These are phyloP conservation scores for Eudemis profundana DNA, from an alignment of 2,888 invertebrate species.

Conservation along the genomic window DNA sequence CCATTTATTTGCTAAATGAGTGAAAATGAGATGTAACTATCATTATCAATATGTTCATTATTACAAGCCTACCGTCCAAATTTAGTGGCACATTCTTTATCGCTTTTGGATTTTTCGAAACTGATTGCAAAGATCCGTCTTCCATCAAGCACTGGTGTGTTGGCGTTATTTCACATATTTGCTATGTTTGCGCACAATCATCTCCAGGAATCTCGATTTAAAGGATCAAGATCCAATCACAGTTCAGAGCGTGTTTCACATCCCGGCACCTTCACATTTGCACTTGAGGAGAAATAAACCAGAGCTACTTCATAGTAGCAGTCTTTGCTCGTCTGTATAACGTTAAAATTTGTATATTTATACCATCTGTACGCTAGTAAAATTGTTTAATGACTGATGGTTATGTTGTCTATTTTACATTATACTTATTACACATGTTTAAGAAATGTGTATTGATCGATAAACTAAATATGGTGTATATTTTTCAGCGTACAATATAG, in stretches of 20 bases:
- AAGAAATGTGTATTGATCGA: background rate
- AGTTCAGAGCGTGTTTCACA: slow-evolving; percentile 38
- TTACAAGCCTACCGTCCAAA: background rate
- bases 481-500: too few species aligned
- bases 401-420: too few species aligned
- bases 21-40: background rate
- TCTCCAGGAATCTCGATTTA: slow-evolving; percentile 45
- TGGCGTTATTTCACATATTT: slow-evolving; percentile 48
- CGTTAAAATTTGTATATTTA: background rate
- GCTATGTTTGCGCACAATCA: slow-evolving; percentile 58
- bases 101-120: slow-evolving; percentile 25
- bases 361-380: background rate
- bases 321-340: background rate
- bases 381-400: too few species aligned
- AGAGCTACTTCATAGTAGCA: background rate
- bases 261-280: slow-evolving; percentile 27
- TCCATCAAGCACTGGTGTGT: slow-evolving; percentile 28
- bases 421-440: too few species aligned
- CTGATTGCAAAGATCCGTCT: slow-evolving; percentile 26
- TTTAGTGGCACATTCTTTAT: background rate
- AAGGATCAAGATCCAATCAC: slow-evolving; percentile 48
- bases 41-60: background rate
- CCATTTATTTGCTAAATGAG: background rate
- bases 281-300: slow-evolving; percentile 17
- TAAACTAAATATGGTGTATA: too few species aligned